Conservation (phyloP, 2,888 invertebrate genomes). For the Monoplex corrugatus region DNA sequence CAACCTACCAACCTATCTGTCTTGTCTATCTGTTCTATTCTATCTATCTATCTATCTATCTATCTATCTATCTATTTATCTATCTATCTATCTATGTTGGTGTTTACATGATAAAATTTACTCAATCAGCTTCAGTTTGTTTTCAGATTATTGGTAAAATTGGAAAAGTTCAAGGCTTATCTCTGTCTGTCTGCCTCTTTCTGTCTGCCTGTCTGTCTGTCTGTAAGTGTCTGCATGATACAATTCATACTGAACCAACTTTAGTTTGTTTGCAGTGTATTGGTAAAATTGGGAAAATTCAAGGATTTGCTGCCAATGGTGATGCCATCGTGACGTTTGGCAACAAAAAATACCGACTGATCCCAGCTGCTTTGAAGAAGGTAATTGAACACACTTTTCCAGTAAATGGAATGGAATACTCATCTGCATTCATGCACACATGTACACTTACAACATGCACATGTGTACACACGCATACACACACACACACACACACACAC, state of each 20-base stretch:
- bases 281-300: conserved; percentile 41
- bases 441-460: too few relatives aligned
- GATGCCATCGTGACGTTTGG: conserved; percentile 44
- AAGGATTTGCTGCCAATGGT: conserved; percentile 43
- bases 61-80: background rate
- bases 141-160: too few relatives aligned
- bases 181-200: background rate
- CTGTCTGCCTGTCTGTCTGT: background rate
- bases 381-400: too few relatives aligned
- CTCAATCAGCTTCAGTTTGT: too few relatives aligned
- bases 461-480: too few relatives aligned
- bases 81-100: background rate
- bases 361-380: conserved; percentile 36
- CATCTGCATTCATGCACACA: background rate
- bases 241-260: too few relatives aligned
- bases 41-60: background rate
- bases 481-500: too few relatives aligned
- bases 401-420: conserved; percentile 44
- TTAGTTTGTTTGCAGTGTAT: conserved; percentile 34
- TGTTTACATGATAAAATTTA: too few relatives aligned
- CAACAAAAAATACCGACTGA: conserved; percentile 44
- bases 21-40: background rate
- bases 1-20: background rate
- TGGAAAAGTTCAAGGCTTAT: background rate
- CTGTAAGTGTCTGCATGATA: too few relatives aligned